A percentile compares a stretch with the other conserved stretches of the same genome.
Conservation (phyloP, 2,113 vertebrate genomes). For the Corythornis madagascariensis region DNA sequence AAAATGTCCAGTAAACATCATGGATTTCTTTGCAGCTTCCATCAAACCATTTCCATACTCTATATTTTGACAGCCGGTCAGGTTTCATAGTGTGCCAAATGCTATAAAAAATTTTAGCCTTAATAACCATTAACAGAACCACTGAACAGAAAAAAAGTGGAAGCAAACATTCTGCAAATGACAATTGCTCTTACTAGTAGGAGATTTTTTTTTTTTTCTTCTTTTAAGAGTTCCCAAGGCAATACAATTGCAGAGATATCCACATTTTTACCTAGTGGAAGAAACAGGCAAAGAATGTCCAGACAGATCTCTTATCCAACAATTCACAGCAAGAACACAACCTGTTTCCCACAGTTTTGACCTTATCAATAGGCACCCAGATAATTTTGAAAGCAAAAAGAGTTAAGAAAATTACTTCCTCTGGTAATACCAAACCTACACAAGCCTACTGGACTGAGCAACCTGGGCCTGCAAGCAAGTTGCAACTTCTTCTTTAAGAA, state of each 20-base stretch:
- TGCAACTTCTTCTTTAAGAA: not conserved
- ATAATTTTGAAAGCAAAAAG: not conserved
- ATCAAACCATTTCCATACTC: not conserved
- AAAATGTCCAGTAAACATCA: not conserved
- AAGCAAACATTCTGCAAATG: not conserved
- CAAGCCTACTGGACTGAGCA: accelerated
- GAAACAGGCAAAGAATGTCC: not conserved
- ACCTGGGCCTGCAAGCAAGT: not conserved
- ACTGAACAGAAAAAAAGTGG: not conserved
- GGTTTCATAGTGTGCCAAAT: not conserved
- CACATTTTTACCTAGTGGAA: not conserved
- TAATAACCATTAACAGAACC: not conserved
- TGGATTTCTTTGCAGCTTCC: not conserved
- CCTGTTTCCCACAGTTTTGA: not conserved
- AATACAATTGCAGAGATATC: not conserved
- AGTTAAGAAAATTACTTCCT: not conserved
- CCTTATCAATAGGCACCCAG: not conserved
- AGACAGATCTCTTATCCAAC: not conserved
- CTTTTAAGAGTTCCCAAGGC: not conserved
- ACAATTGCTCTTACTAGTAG: not conserved
- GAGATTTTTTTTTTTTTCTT: not conserved
- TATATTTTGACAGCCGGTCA: not conserved
- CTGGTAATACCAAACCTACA: not conserved
- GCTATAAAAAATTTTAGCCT: not conserved
- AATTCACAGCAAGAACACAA: not conserved